These are phyloP conservation scores for Chloebia gouldiae DNA, from an alignment of 2,113 vertebrate genomes.

Conservation along the genomic window DNA sequence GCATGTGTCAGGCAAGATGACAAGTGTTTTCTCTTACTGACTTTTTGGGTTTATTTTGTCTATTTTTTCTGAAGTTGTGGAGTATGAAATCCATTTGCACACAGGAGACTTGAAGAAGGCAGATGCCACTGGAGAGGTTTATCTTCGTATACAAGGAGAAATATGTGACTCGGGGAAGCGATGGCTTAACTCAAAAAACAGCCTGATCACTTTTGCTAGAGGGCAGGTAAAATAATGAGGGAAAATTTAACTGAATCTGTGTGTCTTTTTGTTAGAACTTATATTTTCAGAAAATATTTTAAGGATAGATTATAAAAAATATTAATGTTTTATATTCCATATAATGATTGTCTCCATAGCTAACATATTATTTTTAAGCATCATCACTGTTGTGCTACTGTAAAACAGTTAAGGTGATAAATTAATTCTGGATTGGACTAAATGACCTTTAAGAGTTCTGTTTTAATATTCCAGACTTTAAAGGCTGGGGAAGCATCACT, in stretches of 20 bases:
- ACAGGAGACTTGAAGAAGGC: constrained; percentile 60
- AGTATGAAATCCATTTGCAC: constrained; percentile 61
- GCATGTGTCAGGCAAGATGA: not conserved
- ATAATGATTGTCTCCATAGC: not conserved
- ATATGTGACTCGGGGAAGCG: constrained; percentile 41
- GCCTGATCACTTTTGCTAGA: constrained; percentile 41
- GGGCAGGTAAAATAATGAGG: constrained; percentile 55
- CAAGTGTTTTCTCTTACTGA: not conserved
- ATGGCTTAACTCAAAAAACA: constrained; percentile 34
- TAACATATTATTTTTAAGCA: not conserved
- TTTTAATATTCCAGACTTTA: not conserved
- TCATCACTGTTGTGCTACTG: not conserved
- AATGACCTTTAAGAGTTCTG: not conserved
- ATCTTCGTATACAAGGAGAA: constrained; percentile 57
- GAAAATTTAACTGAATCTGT: not conserved
- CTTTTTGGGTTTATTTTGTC: not conserved
- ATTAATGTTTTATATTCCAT: not conserved
- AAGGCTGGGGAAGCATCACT: not conserved
- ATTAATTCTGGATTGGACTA: not conserved
- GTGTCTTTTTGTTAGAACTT: not conserved
- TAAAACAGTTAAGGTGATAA: not conserved
- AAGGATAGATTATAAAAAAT: not conserved
- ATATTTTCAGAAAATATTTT: not conserved
- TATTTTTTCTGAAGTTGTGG: constrained; percentile 48
- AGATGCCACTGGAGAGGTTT: constrained; percentile 38